A percentile compares a stretch with the other conserved stretches of the same genome.
Conservation (phyloP, 2,113 vertebrate genomes). For the Chaetodon auriga region DNA sequence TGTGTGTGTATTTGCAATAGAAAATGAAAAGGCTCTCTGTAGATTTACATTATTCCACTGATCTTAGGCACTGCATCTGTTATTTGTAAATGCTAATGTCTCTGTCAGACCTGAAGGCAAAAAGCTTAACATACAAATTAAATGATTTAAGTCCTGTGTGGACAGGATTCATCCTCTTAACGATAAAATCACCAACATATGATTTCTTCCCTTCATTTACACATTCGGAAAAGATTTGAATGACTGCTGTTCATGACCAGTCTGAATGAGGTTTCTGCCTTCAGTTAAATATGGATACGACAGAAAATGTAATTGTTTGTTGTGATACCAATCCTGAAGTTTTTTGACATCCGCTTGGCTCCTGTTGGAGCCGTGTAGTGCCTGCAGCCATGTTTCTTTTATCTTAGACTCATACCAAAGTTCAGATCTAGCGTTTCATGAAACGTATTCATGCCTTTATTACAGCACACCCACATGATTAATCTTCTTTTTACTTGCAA, state of each 20-base stretch:
- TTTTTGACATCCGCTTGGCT: conserved; percentile 21
- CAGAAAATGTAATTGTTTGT: not conserved
- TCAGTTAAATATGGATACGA: conserved; percentile 26
- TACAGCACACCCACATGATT: not conserved
- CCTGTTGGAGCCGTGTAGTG: not conserved
- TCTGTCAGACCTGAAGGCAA: conserved; percentile 5
- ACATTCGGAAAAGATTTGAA: conserved; percentile 1
- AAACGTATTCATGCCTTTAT: not conserved
- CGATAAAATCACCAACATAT: conserved; percentile 25
- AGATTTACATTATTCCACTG: conserved; percentile 31
- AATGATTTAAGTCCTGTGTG: conserved; percentile 15
- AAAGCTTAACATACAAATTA: not conserved
- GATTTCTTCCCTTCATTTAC: conserved; percentile 17
- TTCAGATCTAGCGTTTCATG: conserved; percentile 1
- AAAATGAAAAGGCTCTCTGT: conserved; percentile 23
- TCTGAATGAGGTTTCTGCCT: conserved; percentile 12
- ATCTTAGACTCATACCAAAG: not conserved
- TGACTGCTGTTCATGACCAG: not conserved
- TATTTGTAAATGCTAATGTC: conserved; percentile 37
- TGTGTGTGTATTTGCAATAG: conserved; percentile 25
- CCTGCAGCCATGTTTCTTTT: conserved; percentile 19
- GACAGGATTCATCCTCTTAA: conserved; percentile 14
- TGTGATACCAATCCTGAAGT: not conserved
- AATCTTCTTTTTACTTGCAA: conserved; percentile 2
- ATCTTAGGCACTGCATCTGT: conserved; percentile 42